Percentiles rank a stretch among this genome's conserved stretches.
Conservation (phyloP, 2,888 invertebrate species). For the Lithophane ornitopus region DNA sequence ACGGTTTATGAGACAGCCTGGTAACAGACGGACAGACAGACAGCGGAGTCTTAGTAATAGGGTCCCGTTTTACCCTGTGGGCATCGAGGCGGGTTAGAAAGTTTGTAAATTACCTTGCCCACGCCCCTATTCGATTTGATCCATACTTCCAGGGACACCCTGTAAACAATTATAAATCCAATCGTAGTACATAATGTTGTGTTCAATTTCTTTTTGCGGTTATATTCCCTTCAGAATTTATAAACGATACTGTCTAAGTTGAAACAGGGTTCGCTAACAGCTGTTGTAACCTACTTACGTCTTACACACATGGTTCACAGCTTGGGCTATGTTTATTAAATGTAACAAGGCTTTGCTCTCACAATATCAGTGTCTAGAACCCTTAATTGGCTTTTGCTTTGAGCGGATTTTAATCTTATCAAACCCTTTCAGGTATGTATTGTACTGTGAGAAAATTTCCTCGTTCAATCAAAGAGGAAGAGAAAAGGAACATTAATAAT, state of each 20-base stretch:
- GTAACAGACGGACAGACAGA: no score
- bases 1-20: no score
- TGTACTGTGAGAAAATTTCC: conserved; percentile 41
- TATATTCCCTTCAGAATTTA: conserved; percentile 16
- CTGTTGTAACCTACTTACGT: conserved; percentile 45
- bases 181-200: neutral
- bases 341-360: conserved; percentile 62
- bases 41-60: no score
- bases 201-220: neutral
- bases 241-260: conserved; percentile 22
- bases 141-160: no score
- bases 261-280: conserved; percentile 24
- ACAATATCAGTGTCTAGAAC: conserved; percentile 45
- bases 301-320: conserved; percentile 49
- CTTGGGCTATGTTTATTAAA: conserved; percentile 56
- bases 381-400: conserved; percentile 57
- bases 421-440: conserved; percentile 38
- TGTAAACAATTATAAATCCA: neutral
- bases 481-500: conserved; percentile 52
- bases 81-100: no score
- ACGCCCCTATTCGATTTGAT: no score
- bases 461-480: conserved; percentile 40
- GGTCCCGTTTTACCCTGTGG: no score
- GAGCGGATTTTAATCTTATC: conserved; percentile 55
- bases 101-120: no score